Conservation (phyloP, 2,797 vertebrate species). For the Notamacropus eugenii region DNA sequence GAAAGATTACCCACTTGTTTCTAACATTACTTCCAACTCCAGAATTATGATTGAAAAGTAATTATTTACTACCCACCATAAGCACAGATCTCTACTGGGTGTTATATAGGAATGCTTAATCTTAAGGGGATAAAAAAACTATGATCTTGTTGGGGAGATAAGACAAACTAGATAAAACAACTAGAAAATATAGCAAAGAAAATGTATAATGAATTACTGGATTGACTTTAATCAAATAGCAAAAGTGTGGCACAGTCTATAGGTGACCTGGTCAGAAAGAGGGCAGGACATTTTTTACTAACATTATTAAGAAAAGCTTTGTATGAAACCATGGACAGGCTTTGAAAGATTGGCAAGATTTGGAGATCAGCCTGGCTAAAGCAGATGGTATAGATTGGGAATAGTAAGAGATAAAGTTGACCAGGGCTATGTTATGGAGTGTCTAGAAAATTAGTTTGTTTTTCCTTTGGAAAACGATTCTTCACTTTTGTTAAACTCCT, state of each 20-base stretch:
- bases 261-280: neutral
- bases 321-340: neutral
- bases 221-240: neutral
- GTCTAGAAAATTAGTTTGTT: neutral
- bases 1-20: neutral
- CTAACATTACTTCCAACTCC: neutral
- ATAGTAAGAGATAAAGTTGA: neutral
- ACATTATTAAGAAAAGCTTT: neutral
- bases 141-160: neutral
- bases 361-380: neutral
- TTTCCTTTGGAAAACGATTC: neutral
- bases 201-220: neutral
- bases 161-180: neutral
- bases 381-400: neutral
- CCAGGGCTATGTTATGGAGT: neutral
- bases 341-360: neutral
- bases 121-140: neutral
- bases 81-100: neutral
- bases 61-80: neutral
- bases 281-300: neutral
- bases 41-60: neutral
- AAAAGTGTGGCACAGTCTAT: neutral
- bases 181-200: neutral
- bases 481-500: neutral
- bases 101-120: neutral